These are phyloP conservation scores for Cairina moschata DNA, from an alignment of 2,113 vertebrate species.

Conservation along the genomic window DNA sequence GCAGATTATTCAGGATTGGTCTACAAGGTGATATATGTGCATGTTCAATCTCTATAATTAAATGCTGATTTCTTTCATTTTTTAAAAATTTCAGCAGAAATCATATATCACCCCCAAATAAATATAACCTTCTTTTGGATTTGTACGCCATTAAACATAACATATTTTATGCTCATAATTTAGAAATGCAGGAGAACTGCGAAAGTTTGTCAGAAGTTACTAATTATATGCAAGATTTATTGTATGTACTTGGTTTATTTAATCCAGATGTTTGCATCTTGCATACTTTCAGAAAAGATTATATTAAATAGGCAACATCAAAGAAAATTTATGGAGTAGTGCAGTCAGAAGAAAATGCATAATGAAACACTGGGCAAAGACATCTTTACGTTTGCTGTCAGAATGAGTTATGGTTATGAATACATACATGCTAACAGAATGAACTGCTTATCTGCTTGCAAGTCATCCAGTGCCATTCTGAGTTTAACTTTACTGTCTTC, in stretches of 20 bases:
- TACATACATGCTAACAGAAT: background rate
- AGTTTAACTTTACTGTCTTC: background rate
- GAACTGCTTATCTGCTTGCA: background rate
- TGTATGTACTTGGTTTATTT: constrained; percentile 33
- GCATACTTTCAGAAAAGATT: constrained; percentile 1
- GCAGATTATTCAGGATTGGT: constrained; percentile 9
- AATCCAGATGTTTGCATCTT: constrained; percentile 60
- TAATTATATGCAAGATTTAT: background rate
- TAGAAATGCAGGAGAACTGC: background rate
- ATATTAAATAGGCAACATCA: constrained; percentile 54
- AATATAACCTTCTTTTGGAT: background rate
- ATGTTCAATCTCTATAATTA: constrained; percentile 27
- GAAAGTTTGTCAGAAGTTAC: constrained; percentile 29
- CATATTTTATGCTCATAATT: background rate
- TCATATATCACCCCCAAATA: background rate
- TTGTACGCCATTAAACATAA: background rate
- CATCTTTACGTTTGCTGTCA: constrained; percentile 56
- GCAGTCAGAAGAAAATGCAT: constrained; percentile 12
- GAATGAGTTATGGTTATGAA: constrained; percentile 13
- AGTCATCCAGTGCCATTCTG: background rate
- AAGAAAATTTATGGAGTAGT: constrained; percentile 44
- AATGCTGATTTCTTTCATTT: background rate
- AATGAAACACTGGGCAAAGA: constrained; percentile 41
- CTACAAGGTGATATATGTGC: constrained; percentile 6
- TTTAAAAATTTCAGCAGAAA: background rate